Conservation (phyloP, 2,797 vertebrate species). For the Nyctalus aviator region DNA sequence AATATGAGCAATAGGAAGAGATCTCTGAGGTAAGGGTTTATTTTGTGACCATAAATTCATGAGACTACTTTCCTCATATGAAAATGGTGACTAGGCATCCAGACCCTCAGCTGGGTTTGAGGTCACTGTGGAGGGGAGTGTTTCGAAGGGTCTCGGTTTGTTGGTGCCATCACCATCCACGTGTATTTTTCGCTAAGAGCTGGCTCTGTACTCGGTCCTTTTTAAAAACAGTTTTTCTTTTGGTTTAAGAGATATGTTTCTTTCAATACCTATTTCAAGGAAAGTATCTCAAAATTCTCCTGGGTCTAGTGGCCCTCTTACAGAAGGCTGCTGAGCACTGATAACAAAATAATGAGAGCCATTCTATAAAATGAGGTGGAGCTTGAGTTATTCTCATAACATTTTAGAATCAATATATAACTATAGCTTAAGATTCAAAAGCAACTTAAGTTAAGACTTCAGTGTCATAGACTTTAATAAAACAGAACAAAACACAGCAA, state of each 20-base stretch:
- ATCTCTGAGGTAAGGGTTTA: neutral
- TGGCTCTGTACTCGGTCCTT: neutral
- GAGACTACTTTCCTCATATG: neutral
- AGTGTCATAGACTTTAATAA: neutral
- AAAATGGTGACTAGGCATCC: neutral
- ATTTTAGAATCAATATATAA: slow-evolving; percentile 13
- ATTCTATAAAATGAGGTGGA: neutral
- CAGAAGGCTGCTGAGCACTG: neutral
- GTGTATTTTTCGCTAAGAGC: neutral
- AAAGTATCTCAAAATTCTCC: neutral
- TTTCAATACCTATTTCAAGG: neutral
- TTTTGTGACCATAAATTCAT: neutral
- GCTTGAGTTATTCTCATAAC: neutral
- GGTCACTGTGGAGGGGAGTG: neutral
- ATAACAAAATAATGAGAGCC: neutral
- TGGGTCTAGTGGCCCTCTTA: neutral
- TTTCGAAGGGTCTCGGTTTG: neutral
- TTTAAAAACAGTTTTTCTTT: neutral
- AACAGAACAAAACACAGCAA: neutral
- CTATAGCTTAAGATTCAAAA: slow-evolving; percentile 5
- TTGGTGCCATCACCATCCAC: neutral
- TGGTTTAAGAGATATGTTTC: neutral
- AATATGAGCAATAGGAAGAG: neutral
- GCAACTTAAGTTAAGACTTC: neutral
- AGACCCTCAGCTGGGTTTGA: neutral